Evolutionary conservation across 2,888 invertebrate species (phyloP).

Genomic region (Drosophila pegasa): DNA sequence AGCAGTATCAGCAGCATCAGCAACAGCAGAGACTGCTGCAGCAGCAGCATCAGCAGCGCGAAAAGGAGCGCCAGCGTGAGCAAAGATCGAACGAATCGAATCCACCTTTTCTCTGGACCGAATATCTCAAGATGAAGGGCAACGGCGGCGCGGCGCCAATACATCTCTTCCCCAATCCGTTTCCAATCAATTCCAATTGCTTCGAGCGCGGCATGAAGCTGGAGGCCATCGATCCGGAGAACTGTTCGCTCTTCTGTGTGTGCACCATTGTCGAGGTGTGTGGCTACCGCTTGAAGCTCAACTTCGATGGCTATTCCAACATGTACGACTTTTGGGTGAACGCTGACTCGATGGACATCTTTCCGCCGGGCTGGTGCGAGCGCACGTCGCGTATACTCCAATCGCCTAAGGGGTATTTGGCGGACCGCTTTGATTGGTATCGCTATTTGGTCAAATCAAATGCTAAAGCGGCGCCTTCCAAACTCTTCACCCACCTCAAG

Average conservation of each 20-base stretch:
- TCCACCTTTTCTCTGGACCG: slow-evolving; percentile 91
- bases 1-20: slow-evolving; percentile 1
- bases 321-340: slow-evolving; percentile 97
- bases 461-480: slow-evolving; percentile 91
- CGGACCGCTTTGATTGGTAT: slow-evolving; percentile 91
- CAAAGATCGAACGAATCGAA: slow-evolving; percentile 9
- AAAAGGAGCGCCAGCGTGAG: slow-evolving; percentile 20
- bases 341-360: slow-evolving; percentile 95
- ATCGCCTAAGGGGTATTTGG: slow-evolving; percentile 90
- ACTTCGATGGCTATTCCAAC: slow-evolving; percentile 96
- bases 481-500: slow-evolving; percentile 90
- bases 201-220: slow-evolving; percentile 95
- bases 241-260: slow-evolving; percentile 95
- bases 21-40: slow-evolving; percentile 71
- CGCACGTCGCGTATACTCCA: slow-evolving; percentile 91
- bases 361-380: slow-evolving; percentile 97
- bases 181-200: slow-evolving; percentile 90
- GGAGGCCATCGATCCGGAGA: slow-evolving; percentile 97
- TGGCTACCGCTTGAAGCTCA: slow-evolving; percentile 93
- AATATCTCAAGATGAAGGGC: slow-evolving; percentile 91
- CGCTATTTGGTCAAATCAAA: slow-evolving; percentile 92
- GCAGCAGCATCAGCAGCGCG: slow-evolving; percentile 9
- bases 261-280: slow-evolving; percentile 92
- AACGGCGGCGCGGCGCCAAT: slow-evolving; percentile 90
- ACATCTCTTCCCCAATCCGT: slow-evolving; percentile 91